phyloP scores from a whole-genome alignment of 2,888 invertebrate genomes.

The Myathropa florea region DNA sequence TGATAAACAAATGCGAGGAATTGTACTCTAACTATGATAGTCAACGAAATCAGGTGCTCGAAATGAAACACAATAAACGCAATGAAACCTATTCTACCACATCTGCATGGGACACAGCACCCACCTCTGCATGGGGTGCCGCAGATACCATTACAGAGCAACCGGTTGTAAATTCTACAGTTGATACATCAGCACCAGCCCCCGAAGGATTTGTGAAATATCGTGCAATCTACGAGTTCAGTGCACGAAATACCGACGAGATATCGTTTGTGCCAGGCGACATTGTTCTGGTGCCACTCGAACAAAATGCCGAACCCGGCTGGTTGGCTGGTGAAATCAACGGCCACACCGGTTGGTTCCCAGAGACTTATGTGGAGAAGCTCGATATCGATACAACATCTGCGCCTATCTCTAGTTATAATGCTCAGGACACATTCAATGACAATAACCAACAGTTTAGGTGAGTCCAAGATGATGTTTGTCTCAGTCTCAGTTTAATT shows the following conservation, averaged over 20 bases:
- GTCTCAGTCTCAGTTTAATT: background rate
- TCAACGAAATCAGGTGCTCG: conserved; percentile 83
- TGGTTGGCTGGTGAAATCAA: conserved; percentile 96
- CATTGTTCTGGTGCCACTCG: conserved; percentile 87
- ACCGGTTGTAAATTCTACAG: conserved; percentile 49
- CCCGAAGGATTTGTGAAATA: conserved; percentile 85
- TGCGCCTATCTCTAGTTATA: conserved; percentile 71
- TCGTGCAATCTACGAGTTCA: conserved; percentile 96
- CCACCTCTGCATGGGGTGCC: conserved; percentile 74
- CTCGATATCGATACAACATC: conserved; percentile 80
- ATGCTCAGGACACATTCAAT: conserved; percentile 75
- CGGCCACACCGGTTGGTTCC: conserved; percentile 97
- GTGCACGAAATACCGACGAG: conserved; percentile 95
- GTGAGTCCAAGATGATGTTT: conserved; percentile 78
- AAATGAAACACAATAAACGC: conserved; percentile 82
- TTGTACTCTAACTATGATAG: conserved; percentile 87
- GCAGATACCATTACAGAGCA: conserved; percentile 76
- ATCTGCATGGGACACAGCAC: conserved; percentile 83
- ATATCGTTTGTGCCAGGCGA: conserved; percentile 96
- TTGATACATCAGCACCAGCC: conserved; percentile 78
- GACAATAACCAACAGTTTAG: conserved; percentile 81
- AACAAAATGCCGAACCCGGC: conserved; percentile 96
- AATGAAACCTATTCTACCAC: conserved; percentile 77
- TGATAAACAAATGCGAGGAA: conserved; percentile 86
- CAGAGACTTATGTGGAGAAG: conserved; percentile 95